Evolutionary conservation across 2,888 invertebrate genomes (phyloP).

Genomic region (Noctua janthe): DNA sequence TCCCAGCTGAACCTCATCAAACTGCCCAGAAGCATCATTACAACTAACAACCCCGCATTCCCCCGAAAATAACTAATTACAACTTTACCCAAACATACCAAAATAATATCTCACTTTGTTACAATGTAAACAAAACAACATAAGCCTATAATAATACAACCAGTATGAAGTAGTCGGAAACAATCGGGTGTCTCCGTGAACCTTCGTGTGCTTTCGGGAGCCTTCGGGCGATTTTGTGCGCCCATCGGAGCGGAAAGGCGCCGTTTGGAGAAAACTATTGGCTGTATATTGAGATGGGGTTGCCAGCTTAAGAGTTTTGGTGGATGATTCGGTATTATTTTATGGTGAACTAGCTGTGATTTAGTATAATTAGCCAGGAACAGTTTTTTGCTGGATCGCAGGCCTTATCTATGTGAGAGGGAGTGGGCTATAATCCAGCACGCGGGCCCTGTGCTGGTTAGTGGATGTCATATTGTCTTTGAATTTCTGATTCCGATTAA

Average conservation of each 20-base stretch:
- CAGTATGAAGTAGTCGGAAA: slow-evolving; percentile 21
- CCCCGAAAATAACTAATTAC: not conserved
- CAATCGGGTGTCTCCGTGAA: slow-evolving; percentile 36
- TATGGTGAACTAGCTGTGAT: not conserved
- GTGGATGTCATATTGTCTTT: not conserved
- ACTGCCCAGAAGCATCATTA: not conserved
- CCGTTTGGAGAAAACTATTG: slow-evolving; percentile 52
- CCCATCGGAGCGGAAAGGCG: slow-evolving; percentile 56
- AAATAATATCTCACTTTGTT: slow-evolving; percentile 28
- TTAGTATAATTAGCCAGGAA: not conserved
- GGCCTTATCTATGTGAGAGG: not conserved
- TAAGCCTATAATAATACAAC: slow-evolving; percentile 10
- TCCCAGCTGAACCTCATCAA: not conserved
- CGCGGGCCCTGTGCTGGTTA: not conserved
- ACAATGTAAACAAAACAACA: slow-evolving; percentile 29
- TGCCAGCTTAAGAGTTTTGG: slow-evolving; percentile 29
- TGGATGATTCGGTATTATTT: slow-evolving; percentile 20
- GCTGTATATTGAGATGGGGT: slow-evolving; percentile 35
- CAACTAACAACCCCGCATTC: not conserved
- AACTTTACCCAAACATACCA: slow-evolving; percentile 2
- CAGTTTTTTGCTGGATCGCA: too few relatives aligned
- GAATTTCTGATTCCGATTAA: not conserved
- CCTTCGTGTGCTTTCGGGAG: slow-evolving; percentile 45
- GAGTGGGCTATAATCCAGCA: not conserved
- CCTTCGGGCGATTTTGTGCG: slow-evolving; percentile 63